Evolutionary conservation across 2,113 vertebrate genomes (phyloP).

Genomic region (Neolamprologus variostigma): DNA sequence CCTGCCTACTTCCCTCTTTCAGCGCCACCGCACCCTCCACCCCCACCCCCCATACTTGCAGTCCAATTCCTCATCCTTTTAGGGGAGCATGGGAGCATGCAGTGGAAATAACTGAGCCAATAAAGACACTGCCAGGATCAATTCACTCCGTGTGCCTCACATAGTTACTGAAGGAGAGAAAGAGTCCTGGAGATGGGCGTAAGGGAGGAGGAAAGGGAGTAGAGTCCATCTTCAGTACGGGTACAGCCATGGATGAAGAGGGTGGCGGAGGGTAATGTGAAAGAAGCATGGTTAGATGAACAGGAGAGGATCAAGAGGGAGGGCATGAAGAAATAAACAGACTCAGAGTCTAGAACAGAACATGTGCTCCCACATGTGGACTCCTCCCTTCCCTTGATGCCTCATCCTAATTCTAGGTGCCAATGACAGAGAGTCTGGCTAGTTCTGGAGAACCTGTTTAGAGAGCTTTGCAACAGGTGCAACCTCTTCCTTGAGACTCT

Average conservation of each 20-base stretch:
- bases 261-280: background rate
- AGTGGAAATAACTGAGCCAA: slow-evolving; percentile 71
- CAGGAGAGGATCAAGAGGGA: background rate
- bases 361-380: slow-evolving; percentile 13
- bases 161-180: slow-evolving; percentile 45
- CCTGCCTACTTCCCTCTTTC: background rate
- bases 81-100: slow-evolving; percentile 58
- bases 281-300: background rate
- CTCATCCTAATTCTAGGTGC: background rate
- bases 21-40: background rate
- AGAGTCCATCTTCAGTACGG: background rate
- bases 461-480: slow-evolving; percentile 19
- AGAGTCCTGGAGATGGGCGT: background rate
- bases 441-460: background rate
- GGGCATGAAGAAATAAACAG: background rate
- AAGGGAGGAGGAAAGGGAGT: background rate
- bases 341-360: background rate
- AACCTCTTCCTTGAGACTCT: background rate
- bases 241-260: background rate
- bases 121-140: slow-evolving; percentile 66
- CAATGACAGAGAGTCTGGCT: background rate
- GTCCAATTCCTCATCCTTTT: slow-evolving; percentile 66
- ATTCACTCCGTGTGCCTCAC: slow-evolving; percentile 52
- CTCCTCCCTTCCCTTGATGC: background rate
- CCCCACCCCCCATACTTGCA: background rate